These are phyloP conservation scores for Leptoteleia sp. DNA, from an alignment of 1,140 invertebrate species.

Conservation along the genomic window DNA sequence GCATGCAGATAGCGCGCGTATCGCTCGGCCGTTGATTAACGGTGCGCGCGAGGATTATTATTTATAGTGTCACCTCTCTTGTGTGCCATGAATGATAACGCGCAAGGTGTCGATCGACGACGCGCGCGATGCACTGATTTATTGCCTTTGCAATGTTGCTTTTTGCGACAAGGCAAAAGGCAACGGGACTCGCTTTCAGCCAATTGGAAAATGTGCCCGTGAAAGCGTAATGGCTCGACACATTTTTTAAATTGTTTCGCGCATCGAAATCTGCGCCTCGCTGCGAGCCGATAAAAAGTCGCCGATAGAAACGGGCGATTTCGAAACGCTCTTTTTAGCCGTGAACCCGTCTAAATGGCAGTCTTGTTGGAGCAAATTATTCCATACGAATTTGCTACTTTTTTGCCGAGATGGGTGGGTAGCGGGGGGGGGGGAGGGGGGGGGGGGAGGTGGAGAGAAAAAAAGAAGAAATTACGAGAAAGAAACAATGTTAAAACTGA, in stretches of 20 bases:
- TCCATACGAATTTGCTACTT: too few species aligned
- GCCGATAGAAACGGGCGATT: too few species aligned
- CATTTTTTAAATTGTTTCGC: conserved; percentile 46
- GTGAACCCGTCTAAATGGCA: too few species aligned
- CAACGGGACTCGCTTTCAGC: conserved; percentile 42
- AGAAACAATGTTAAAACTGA: too few species aligned
- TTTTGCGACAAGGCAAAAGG: conserved; percentile 40
- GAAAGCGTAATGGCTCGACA: conserved; percentile 45
- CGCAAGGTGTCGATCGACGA: conserved; percentile 66
- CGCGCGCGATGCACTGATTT: conserved; percentile 58
- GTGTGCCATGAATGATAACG: conserved; percentile 66
- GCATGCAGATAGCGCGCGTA: conserved; percentile 66
- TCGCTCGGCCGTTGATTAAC: conserved; percentile 68
- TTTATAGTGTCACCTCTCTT: conserved; percentile 66
- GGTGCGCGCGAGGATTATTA: conserved; percentile 67
- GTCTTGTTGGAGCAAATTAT: too few species aligned
- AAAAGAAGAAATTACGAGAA: too few species aligned
- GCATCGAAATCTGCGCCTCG: too few species aligned
- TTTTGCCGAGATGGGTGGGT: too few species aligned
- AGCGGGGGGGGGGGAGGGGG: too few species aligned
- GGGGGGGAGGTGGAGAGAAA: too few species aligned
- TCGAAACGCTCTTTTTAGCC: too few species aligned
- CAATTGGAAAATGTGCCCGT: conserved; percentile 52
- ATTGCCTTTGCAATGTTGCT: conserved; percentile 54
- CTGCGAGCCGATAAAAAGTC: too few species aligned